Evolutionary conservation across 2,797 vertebrate genomes (phyloP).

Genomic region (Prunella strophiata): DNA sequence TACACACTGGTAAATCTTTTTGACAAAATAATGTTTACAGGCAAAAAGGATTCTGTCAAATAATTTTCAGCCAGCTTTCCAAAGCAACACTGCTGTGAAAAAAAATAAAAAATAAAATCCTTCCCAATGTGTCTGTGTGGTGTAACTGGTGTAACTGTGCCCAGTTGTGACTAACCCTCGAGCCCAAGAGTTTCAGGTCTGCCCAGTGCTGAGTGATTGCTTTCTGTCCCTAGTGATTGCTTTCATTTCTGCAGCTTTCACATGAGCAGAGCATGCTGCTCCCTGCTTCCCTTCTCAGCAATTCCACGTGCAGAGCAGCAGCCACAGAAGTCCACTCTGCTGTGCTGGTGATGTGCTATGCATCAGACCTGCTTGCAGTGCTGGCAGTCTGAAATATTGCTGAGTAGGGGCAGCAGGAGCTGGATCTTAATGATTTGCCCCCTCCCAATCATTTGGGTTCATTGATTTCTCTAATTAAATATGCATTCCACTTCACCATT

Average conservation of each 20-base stretch:
- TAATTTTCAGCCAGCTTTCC: neutral
- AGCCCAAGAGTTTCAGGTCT: neutral
- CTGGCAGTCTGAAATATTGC: neutral
- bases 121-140: neutral
- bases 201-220: too few species aligned
- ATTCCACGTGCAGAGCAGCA: neutral
- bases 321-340: neutral
- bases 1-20: neutral
- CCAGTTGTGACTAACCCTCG: neutral
- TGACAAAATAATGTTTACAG: neutral
- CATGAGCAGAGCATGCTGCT: neutral
- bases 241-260: neutral
- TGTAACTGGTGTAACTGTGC: neutral
- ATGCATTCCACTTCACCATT: conserved; percentile 24
- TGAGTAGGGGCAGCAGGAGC: neutral
- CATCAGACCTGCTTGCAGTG: fast-evolving
- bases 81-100: neutral
- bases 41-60: neutral
- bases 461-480: conserved; percentile 55
- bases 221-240: neutral
- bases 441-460: conserved; percentile 7
- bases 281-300: neutral
- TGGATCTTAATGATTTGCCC: conserved; percentile 4
- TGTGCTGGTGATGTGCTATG: neutral
- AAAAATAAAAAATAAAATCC: neutral